Evolutionary conservation across 2,888 invertebrate genomes (phyloP), one percentile per base, ranked within the genome.

Genomic region (Epistrophella euchroma): DNA sequence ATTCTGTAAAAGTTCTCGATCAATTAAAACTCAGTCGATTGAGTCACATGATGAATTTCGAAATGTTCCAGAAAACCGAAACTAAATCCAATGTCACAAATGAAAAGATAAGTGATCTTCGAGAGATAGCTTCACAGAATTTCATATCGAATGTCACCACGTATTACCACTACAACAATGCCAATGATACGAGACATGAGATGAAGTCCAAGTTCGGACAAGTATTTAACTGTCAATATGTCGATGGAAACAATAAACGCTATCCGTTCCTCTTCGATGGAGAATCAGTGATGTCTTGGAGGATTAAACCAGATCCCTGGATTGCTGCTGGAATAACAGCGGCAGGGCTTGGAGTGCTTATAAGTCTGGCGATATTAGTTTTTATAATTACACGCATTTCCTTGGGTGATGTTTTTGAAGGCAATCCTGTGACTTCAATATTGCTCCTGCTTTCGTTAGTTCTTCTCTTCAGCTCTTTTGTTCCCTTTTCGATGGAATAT

Each of bases 321-420:
- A 94, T 95, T 62, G 94, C 94, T 37, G 94, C 95, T 15, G 94
- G 95, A 71, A 90, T 95, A 82, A 95, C 96, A 0, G 93, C 96
- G 4, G 94, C 95, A n/a, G 93, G 94, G 35, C 93, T 95, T 19
- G 95, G 96, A n/a, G 88, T 92, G 28, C 91, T 96, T 2, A 94
- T 95, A 56, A 95, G 95, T 88, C 89, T 95, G 68, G 94, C 95
- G 10, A 94, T 96, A 56, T 92, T 95, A 35, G 93, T 94, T 64
- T 96, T 96, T 89, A 93, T 96, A 62, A 92, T 95, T 47, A 93
- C 95, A 55, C 93, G 95, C 40, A 93, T 95, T 62, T 95, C 95
- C 86, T 93, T 94, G 88, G 94, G 94, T 56, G 94, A 95, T 88
- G 93, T 95, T 13, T 93, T 96, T 28, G 96, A 96, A 90, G 96